Evolutionary conservation across 1,140 invertebrate species (phyloP), one percentile per base, ranked within the genome.

Genomic region (Trachymyrmex cornetzi): DNA sequence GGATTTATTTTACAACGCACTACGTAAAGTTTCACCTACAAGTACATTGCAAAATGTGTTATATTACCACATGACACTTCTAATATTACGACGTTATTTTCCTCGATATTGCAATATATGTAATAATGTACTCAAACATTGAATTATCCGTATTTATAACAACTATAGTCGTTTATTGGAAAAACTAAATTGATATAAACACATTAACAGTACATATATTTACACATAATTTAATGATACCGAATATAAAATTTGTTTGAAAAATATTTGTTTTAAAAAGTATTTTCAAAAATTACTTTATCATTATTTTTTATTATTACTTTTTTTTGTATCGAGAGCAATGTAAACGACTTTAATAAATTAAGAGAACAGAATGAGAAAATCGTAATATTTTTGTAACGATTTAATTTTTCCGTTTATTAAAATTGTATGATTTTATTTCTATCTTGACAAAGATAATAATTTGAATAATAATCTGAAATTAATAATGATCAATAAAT

Each of bases 1-100:
- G 69, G 69, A 84, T 84, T 74, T 75, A 84, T 84, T 84, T 84
- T 84, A 84, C n/a, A 84, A 63, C 80, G n/a, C 79, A 55, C 66
- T 22, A 48, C 34, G 57, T 59, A 59, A 75, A 75, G 53, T 84
- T 84, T 55, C 55, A 44, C 19, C 30, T 61, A 44, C 69, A 75
- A 84, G 44, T 84, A 63, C 67, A 55, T 64, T 16, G 55, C 24
- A 1, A 84, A 84, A n/a, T n/a, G 38, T 74, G 67, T 75, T 84
- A 63, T 74, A 50, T 14, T 19, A 38, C 5, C 19, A 22, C 38
- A 50, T 63, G 80, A 84, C 69, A 34, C 24, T 19, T 61, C 14
- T 61, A 61, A 75, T 50, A 38, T 61, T n/a, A 48, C 6, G 24
- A n/a, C 22, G 19, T 61, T 82, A 48, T 1, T 44, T 22, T 4